Conservation (phyloP, 2,113 vertebrate species). For the Brienomyrus brachyistius region DNA sequence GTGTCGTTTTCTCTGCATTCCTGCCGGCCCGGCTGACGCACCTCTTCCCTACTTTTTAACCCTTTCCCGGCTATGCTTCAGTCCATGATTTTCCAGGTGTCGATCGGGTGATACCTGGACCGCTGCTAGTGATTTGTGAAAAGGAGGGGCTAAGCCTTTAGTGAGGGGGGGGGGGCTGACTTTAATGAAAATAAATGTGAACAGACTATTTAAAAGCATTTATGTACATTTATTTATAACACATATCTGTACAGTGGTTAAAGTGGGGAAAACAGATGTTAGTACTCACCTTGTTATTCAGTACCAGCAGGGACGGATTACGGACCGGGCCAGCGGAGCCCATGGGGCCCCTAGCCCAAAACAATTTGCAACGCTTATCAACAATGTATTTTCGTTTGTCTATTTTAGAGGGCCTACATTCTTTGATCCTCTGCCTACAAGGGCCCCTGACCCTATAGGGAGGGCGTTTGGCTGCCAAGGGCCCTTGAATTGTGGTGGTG, state of each 20-base stretch:
- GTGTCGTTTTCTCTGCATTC: background rate
- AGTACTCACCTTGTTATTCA: background rate
- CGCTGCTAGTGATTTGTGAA: background rate
- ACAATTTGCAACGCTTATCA: too few species aligned
- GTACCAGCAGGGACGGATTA: too few species aligned
- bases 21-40: background rate
- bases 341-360: too few species aligned
- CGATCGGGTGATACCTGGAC: background rate
- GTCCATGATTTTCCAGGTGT: background rate
- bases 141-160: background rate
- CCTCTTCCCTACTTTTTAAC: background rate
- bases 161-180: background rate
- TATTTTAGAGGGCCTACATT: too few species aligned
- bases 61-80: background rate
- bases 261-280: background rate
- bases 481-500: too few species aligned
- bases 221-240: background rate
- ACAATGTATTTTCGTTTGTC: too few species aligned
- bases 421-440: too few species aligned
- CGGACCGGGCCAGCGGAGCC: too few species aligned
- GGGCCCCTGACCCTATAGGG: too few species aligned
- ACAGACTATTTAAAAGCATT: background rate
- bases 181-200: background rate
- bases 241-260: background rate
- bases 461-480: too few species aligned